Percentiles rank a stretch among this genome's conserved stretches.
Conservation (phyloP, 2,113 vertebrate genomes). For the Thalassarche chlororhynchos region DNA sequence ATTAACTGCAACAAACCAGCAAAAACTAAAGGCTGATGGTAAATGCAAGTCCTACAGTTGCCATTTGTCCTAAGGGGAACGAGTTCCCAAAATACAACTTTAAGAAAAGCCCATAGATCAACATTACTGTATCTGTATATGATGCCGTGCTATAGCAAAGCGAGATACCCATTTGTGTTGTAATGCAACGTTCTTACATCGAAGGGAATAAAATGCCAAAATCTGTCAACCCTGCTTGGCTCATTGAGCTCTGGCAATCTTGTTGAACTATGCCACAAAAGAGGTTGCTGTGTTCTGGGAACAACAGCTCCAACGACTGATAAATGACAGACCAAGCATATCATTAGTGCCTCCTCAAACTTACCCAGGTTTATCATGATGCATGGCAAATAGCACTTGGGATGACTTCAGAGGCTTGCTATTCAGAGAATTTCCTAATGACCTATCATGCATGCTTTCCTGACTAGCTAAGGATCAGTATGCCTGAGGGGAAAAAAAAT, state of each 20-base stretch:
- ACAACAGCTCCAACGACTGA: neutral
- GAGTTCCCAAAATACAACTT: neutral
- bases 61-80: neutral
- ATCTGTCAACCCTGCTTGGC: neutral
- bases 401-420: constrained; percentile 22
- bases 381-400: neutral
- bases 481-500: neutral
- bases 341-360: neutral
- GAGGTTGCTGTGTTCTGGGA: neutral
- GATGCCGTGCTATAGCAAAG: neutral
- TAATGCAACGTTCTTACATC: neutral
- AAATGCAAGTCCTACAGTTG: neutral
- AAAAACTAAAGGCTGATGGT: neutral
- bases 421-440: constrained; percentile 37
- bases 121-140: neutral
- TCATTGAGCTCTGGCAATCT: neutral
- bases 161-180: neutral
- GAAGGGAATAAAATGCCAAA: neutral
- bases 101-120: neutral
- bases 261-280: neutral
- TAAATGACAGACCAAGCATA: neutral
- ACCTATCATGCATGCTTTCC: neutral
- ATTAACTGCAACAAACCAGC: neutral
- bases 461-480: neutral
- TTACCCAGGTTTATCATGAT: neutral